phyloP scores from a whole-genome alignment of 2,113 vertebrate genomes.

The Daubentonia madagascariensis region DNA sequence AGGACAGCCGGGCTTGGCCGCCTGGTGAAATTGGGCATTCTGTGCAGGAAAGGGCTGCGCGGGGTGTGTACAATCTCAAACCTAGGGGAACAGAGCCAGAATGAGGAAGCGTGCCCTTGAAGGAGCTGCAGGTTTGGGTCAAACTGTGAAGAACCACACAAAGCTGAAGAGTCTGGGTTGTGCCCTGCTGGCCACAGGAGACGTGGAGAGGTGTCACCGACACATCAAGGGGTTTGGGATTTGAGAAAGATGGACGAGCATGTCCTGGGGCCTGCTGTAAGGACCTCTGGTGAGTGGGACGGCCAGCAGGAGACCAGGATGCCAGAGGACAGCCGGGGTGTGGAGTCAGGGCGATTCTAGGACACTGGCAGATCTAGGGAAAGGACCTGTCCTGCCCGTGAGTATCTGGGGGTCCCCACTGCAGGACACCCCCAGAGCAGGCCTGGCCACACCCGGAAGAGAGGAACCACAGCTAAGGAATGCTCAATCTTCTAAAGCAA shows the following conservation, averaged over 20 bases:
- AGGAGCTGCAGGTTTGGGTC: neutral
- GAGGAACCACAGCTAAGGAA: neutral
- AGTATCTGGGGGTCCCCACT: fast-evolving
- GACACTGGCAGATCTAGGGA: too few species aligned
- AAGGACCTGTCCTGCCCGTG: fast-evolving
- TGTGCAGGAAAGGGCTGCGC: too few species aligned
- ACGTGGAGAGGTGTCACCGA: neutral
- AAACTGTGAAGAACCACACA: neutral
- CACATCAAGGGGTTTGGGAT: neutral
- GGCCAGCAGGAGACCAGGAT: neutral
- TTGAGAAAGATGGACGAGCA: neutral
- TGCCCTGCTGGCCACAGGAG: neutral
- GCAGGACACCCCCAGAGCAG: neutral
- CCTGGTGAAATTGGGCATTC: neutral
- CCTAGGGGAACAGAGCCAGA: neutral
- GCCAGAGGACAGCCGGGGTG: too few species aligned
- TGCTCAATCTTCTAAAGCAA: neutral
- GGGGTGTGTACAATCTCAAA: neutral
- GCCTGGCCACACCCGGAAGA: fast-evolving
- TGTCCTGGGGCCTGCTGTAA: neutral
- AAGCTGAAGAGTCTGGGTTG: neutral
- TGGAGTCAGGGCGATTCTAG: too few species aligned
- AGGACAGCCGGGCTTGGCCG: too few species aligned
- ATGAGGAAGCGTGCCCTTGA: too few species aligned
- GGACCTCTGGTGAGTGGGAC: neutral